Conservation (phyloP, 2,888 invertebrate genomes). For the Oasisia sp. region DNA sequence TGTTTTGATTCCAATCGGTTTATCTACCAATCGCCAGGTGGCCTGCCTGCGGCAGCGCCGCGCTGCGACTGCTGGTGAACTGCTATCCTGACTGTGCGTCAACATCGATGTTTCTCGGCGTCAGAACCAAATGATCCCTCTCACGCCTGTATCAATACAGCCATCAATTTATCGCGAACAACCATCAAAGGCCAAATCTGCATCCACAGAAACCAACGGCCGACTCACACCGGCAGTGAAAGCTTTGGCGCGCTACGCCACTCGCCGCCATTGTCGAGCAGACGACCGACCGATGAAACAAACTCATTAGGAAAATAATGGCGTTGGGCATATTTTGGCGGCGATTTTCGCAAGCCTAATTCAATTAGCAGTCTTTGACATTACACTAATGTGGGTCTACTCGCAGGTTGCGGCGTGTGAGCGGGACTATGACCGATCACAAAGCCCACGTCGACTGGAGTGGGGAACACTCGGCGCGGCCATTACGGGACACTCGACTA, state of each 20-base stretch:
- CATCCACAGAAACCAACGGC: neutral
- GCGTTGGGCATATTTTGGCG: constrained; percentile 13
- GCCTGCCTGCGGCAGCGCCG: neutral
- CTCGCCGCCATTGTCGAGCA: neutral
- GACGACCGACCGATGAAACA: neutral
- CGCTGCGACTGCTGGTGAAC: neutral
- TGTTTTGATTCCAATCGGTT: constrained; percentile 17
- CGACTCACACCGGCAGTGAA: neutral
- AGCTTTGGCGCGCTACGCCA: neutral
- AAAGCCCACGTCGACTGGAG: neutral
- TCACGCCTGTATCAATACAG: neutral
- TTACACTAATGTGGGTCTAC: constrained; percentile 1
- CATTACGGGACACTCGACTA: neutral
- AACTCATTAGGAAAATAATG: constrained; percentile 17
- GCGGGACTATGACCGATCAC: neutral
- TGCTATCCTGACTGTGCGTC: neutral
- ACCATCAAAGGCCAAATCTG: neutral
- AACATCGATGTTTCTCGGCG: neutral
- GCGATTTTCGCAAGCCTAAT: neutral
- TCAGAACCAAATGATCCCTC: neutral
- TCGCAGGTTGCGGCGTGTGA: neutral
- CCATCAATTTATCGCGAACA: neutral
- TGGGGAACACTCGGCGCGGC: neutral
- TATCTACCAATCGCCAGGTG: neutral
- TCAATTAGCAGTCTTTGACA: constrained; percentile 11